Evolutionary conservation across 2,888 invertebrate genomes (phyloP).

Genomic region (Cantharis lateralis): DNA sequence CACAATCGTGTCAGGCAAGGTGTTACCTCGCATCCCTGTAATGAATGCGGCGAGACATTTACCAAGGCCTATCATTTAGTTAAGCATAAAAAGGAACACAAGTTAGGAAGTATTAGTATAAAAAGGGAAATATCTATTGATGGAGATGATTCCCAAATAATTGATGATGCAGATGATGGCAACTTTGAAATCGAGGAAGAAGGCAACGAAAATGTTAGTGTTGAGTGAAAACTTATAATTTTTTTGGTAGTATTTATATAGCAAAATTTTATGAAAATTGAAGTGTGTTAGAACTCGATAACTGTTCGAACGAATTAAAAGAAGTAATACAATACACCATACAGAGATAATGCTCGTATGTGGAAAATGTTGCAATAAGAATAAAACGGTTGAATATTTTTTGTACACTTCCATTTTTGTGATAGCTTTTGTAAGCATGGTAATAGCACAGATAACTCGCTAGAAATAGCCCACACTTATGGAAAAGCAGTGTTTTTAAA

Average conservation of each 20-base stretch:
- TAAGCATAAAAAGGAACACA: conserved; percentile 41
- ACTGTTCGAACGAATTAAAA: neutral
- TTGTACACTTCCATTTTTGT: neutral
- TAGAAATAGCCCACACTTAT: too few species aligned
- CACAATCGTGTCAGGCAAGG: conserved; percentile 42
- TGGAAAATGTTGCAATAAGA: neutral
- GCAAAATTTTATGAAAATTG: neutral
- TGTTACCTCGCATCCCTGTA: conserved; percentile 37
- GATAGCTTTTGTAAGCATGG: neutral
- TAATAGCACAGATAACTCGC: neutral
- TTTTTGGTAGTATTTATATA: neutral
- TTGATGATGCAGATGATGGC: conserved; percentile 22
- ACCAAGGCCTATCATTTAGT: conserved; percentile 38
- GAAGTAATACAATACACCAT: neutral
- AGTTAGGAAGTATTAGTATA: conserved; percentile 15
- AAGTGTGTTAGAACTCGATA: neutral
- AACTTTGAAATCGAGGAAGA: conserved; percentile 9
- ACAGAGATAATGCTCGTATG: neutral
- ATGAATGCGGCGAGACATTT: conserved; percentile 42
- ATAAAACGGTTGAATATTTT: neutral
- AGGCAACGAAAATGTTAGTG: neutral
- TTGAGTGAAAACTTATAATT: neutral
- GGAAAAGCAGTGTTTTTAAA: too few species aligned
- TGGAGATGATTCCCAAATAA: conserved; percentile 18
- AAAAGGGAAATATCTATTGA: conserved; percentile 29